phyloP scores from a whole-genome alignment of 2,797 vertebrate species.

The Aplochiton taeniatus region DNA sequence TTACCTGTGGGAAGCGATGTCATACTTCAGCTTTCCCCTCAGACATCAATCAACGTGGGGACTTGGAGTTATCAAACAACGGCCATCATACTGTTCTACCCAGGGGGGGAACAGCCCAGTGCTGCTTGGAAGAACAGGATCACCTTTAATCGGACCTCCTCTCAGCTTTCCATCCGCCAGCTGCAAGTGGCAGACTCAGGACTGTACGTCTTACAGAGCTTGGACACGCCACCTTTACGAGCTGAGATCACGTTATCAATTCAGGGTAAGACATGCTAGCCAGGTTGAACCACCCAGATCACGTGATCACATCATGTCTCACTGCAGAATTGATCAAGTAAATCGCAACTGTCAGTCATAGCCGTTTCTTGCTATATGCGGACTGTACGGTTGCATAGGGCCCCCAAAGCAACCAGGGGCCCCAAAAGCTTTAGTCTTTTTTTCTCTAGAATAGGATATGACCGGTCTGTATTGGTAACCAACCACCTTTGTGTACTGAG shows the following conservation, averaged over 20 bases:
- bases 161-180: conserved; percentile 45
- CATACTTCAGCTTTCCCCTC: conserved; percentile 43
- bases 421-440: too few relatives aligned
- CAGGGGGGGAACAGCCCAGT: accelerated
- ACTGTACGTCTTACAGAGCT: conserved; percentile 30
- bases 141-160: not conserved
- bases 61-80: conserved; percentile 40
- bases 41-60: accelerated
- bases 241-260: conserved; percentile 51
- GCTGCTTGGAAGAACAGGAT: accelerated
- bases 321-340: too few relatives aligned
- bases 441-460: too few relatives aligned
- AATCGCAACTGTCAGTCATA: too few relatives aligned
- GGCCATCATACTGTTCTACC: conserved; percentile 21
- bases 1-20: conserved; percentile 55
- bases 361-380: too few relatives aligned
- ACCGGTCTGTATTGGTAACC: too few relatives aligned
- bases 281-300: not conserved
- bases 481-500: too few relatives aligned
- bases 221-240: accelerated
- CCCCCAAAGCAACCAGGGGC: too few relatives aligned
- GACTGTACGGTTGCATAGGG: too few relatives aligned
- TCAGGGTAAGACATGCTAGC: conserved; percentile 63
- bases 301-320: too few relatives aligned
- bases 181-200: conserved; percentile 59